Conservation (phyloP, 2,888 invertebrate species). For the Leptinotarsa peninsularis region DNA sequence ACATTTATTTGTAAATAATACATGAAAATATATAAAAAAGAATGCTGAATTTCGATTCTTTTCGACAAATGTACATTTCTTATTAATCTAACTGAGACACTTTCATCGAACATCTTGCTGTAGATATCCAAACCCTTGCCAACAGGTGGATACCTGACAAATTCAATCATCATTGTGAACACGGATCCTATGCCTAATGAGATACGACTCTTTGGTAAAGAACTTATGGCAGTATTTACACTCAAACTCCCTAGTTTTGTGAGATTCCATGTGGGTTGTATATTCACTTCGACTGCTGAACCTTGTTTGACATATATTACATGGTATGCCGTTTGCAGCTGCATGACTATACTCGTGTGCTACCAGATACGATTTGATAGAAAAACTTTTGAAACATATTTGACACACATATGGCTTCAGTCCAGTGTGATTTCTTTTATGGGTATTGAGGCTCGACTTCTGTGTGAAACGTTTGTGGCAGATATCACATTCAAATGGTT, state of each 20-base stretch:
- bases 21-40: too few species aligned
- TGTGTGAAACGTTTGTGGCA: constrained; percentile 84
- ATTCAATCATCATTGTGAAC: constrained; percentile 70
- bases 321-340: constrained; percentile 75
- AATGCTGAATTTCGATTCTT: too few species aligned
- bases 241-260: constrained; percentile 78
- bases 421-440: constrained; percentile 84
- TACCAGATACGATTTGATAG: constrained; percentile 84
- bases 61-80: too few species aligned
- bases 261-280: constrained; percentile 81
- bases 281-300: constrained; percentile 82
- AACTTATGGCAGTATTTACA: constrained; percentile 81
- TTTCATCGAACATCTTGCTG: too few species aligned
- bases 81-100: too few species aligned
- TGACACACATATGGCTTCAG: constrained; percentile 84
- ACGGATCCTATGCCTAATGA: constrained; percentile 82
- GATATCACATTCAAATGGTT: constrained; percentile 80
- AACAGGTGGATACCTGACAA: not conserved
- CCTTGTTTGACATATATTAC: constrained; percentile 79
- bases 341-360: constrained; percentile 86
- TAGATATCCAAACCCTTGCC: too few species aligned
- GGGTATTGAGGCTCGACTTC: constrained; percentile 84
- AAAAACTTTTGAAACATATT: constrained; percentile 83
- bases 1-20: too few species aligned
- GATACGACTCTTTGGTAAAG: constrained; percentile 82